These are phyloP conservation scores for Paramisgurnus dabryanus DNA, from an alignment of 2,113 vertebrate species.

Conservation along the genomic window DNA sequence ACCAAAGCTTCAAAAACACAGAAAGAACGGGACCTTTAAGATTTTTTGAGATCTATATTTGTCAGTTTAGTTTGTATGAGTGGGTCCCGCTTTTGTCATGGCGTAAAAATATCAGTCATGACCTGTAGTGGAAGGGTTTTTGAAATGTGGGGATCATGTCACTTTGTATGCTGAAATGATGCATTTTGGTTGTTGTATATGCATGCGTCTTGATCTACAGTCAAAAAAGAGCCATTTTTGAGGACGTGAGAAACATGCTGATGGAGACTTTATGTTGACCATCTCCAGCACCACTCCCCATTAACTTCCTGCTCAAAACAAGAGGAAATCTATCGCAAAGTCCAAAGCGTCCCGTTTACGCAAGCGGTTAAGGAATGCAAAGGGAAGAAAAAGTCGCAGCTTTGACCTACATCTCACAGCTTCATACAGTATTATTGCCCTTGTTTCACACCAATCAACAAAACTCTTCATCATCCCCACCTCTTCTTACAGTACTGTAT, in stretches of 20 bases:
- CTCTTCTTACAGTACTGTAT: not conserved
- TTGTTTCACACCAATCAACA: slow-evolving; percentile 51
- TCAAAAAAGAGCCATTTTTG: slow-evolving; percentile 9
- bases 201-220: not conserved
- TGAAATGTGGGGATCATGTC: not conserved
- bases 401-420: slow-evolving; percentile 71
- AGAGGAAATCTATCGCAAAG: slow-evolving; percentile 58
- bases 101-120: too few species aligned
- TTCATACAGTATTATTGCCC: slow-evolving; percentile 65
- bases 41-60: too few species aligned
- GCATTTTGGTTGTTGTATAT: not conserved
- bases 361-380: slow-evolving; percentile 68
- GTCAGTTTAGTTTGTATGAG: too few species aligned
- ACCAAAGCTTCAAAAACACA: not conserved
- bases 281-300: slow-evolving; percentile 32
- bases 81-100: too few species aligned
- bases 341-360: slow-evolving; percentile 67
- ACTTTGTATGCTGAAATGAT: not conserved
- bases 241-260: slow-evolving; percentile 19
- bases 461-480: not conserved
- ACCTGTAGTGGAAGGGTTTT: too few species aligned
- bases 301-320: slow-evolving; percentile 52
- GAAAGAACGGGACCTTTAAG: not conserved
- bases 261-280: slow-evolving; percentile 24
- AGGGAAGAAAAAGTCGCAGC: slow-evolving; percentile 59